Evolutionary conservation across 2,113 vertebrate genomes (phyloP), one percentile per base, ranked within the genome.

Genomic region (Datnioides undecimradiatus): DNA sequence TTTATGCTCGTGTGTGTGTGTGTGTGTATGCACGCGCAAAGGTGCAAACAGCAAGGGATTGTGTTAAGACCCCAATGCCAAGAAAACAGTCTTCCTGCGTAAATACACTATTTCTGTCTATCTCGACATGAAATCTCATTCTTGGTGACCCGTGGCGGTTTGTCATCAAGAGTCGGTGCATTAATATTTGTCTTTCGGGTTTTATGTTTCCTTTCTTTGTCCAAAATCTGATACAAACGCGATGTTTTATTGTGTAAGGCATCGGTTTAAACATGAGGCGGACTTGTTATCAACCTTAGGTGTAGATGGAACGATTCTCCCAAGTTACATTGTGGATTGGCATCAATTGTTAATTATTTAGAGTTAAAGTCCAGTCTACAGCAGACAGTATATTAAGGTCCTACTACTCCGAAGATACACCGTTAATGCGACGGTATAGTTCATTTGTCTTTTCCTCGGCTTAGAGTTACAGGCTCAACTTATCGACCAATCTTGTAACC

Each of bases 401-500:
- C 11, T 13, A 4, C n/a, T 38, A 9, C 17, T 36, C 12, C 40
- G 10, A 46, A 45, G 36, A 36, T 4, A 31, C 33, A 36, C 25
- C 38, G 25, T 79, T 25, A 71, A 17, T 31, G 3, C 4, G 46
- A 87, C 73, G 48, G 41, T 90, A 55, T 83, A 84, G 77, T 86
- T 83, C 54, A 72, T 69, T 84, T 73, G 6, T 79, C 21, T 54
- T 73, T 21, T 45, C 40, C 17, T 51, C n/a, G 33, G 21, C 27
- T 54, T 59, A 12, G 14, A 49, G 14, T 54, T 49, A 57, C 29
- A 72, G 25, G 25, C 33, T 76, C 55, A 60, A 72, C 62, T 60
- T 81, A 79, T 90, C 67, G 73, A 46, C 38, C 64, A 74, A 70
- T 83, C 66, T 51, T 72, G 80, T 76, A 69, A 90, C 74, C 84